These are phyloP conservation scores for Anarhynchus alexandrinus DNA, from an alignment of 2,113 vertebrate species.

Conservation along the genomic window DNA sequence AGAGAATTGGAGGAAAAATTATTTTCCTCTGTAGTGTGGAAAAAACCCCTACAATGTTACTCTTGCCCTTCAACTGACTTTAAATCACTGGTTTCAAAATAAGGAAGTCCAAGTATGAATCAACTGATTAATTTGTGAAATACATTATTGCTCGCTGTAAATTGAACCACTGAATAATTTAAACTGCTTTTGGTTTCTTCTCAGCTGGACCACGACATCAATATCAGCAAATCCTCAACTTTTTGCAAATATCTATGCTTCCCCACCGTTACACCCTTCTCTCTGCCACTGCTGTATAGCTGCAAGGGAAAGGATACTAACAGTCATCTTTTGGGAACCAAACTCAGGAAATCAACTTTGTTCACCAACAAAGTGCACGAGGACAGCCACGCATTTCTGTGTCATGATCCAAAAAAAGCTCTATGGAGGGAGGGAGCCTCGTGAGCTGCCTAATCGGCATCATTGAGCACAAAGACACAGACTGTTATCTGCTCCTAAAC, in stretches of 20 bases:
- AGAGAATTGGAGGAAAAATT: neutral
- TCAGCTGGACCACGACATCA: neutral
- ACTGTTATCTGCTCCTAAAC: neutral
- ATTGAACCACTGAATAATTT: neutral
- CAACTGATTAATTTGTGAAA: neutral
- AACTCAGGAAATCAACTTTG: neutral
- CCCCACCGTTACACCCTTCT: neutral
- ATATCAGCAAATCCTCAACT: neutral
- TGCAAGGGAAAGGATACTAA: neutral
- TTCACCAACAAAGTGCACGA: neutral
- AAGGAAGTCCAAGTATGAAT: neutral
- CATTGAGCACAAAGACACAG: neutral
- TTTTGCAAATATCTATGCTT: neutral
- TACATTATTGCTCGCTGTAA: neutral
- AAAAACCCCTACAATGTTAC: neutral
- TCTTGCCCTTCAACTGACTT: neutral
- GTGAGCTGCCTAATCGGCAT: rapidly evolving
- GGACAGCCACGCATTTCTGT: neutral
- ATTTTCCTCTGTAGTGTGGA: neutral
- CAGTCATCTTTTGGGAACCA: neutral
- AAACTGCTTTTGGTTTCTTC: neutral
- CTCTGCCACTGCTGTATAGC: neutral
- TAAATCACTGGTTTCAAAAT: neutral
- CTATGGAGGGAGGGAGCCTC: neutral
- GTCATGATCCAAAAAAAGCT: neutral